Percentiles rank a stretch among this genome's conserved stretches.
Conservation (phyloP, 2,888 invertebrate genomes). For the Actias luna region DNA sequence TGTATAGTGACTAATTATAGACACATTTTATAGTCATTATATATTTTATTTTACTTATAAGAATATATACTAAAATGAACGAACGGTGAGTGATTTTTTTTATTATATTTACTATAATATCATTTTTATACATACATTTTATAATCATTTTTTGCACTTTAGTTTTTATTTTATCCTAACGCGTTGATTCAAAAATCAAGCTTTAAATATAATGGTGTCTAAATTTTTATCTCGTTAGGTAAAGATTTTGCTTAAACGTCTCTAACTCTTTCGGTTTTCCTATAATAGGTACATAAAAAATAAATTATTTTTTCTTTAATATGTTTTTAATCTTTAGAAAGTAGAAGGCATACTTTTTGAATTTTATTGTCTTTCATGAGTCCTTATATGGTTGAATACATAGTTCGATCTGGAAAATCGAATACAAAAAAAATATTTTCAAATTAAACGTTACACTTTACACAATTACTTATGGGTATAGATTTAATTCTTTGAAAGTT, state of each 20-base stretch:
- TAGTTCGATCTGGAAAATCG: neutral
- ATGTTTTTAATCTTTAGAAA: too few species aligned
- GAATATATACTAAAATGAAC: neutral
- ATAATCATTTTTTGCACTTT: too few species aligned
- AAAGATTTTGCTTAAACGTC: neutral
- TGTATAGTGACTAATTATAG: too few species aligned
- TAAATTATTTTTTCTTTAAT: neutral
- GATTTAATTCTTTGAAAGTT: constrained; percentile 17
- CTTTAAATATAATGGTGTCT: neutral
- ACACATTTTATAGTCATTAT: too few species aligned
- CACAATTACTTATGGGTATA: neutral
- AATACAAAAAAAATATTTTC: neutral
- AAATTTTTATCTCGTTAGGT: neutral
- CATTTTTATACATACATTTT: too few species aligned
- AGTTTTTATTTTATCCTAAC: too few species aligned
- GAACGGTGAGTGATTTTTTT: too few species aligned
- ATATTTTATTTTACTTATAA: neutral
- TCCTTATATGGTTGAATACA: neutral
- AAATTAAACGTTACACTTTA: neutral
- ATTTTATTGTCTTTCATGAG: neutral
- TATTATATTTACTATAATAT: too few species aligned
- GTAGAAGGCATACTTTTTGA: too few species aligned
- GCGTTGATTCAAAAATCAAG: neutral
- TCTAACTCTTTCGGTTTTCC: neutral
- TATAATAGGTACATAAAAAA: neutral